A percentile compares a stretch with the other conserved stretches of the same genome.
These are phyloP conservation scores for Porphyrio hochstetteri DNA, from an alignment of 2,113 vertebrate species.

Conservation along the genomic window DNA sequence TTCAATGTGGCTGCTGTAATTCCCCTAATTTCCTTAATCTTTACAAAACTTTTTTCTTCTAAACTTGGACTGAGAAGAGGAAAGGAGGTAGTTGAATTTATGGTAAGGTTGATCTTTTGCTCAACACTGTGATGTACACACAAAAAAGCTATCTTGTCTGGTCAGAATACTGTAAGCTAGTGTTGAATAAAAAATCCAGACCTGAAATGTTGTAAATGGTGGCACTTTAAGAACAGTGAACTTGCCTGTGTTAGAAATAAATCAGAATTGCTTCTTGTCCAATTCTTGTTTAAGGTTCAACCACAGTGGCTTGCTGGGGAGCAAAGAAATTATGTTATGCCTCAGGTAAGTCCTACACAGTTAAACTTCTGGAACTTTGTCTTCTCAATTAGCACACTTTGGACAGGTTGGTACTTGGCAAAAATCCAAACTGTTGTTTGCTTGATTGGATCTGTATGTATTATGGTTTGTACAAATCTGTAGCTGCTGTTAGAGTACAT, in stretches of 20 bases:
- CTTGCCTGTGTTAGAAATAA: neutral
- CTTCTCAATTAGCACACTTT: neutral
- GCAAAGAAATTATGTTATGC: constrained; percentile 76
- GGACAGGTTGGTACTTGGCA: neutral
- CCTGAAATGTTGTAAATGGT: neutral
- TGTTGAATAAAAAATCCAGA: neutral
- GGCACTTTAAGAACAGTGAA: neutral
- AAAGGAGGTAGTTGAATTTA: neutral
- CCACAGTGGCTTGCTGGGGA: constrained; percentile 77
- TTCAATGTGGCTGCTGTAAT: neutral
- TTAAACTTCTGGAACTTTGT: neutral
- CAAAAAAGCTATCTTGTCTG: neutral
- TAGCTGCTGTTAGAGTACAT: neutral
- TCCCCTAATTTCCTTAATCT: neutral
- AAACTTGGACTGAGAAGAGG: neutral
- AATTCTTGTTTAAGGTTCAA: constrained; percentile 70
- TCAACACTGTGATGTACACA: neutral
- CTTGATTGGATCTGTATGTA: neutral
- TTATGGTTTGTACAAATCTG: neutral
- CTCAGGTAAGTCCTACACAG: constrained; percentile 69
- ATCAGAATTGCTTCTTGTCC: neutral
- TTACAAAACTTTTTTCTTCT: neutral
- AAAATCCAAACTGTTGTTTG: too few species aligned
- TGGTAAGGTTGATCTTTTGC: neutral
- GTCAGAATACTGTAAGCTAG: neutral